These are phyloP conservation scores for Theonella swinhoei DNA, from an alignment of 37 sponge, comb jelly and placozoan genomes.

Conservation along the genomic window DNA sequence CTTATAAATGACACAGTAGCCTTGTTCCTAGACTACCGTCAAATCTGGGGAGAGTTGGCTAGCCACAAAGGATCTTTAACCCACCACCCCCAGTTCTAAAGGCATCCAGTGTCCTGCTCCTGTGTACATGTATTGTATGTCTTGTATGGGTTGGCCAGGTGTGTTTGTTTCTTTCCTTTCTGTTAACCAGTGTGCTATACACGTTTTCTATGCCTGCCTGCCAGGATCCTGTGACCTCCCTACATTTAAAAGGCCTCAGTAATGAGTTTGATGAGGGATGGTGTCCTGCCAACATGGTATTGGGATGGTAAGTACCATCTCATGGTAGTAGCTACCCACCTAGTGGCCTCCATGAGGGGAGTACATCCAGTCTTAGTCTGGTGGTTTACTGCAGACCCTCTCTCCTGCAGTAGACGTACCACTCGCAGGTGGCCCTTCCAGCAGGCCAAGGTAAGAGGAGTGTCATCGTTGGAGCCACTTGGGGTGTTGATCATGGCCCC, in stretches of 20 bases:
- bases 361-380: constrained; percentile 96
- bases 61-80: no score
- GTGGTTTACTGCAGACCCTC: constrained; percentile 82
- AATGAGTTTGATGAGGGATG: no score
- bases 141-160: no score
- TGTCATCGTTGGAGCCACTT: constrained; percentile 95
- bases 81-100: no score
- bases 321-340: constrained; percentile 8
- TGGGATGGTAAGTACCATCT: neutral
- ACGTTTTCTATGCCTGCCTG: neutral
- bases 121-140: no score
- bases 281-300: neutral
- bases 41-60: no score
- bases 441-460: constrained; percentile 95
- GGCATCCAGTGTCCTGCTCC: no score
- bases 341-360: constrained; percentile 80
- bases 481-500: constrained; percentile 89
- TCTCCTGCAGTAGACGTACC: constrained; percentile 74
- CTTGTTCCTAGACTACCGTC: no score
- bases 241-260: neutral
- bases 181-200: no score
- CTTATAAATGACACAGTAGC: no score
- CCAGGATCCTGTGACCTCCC: neutral
- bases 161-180: no score
- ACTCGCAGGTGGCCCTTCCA: constrained; percentile 94